phyloP scores from a whole-genome alignment of 2,797 vertebrate genomes.

The Semotilus atromaculatus region DNA sequence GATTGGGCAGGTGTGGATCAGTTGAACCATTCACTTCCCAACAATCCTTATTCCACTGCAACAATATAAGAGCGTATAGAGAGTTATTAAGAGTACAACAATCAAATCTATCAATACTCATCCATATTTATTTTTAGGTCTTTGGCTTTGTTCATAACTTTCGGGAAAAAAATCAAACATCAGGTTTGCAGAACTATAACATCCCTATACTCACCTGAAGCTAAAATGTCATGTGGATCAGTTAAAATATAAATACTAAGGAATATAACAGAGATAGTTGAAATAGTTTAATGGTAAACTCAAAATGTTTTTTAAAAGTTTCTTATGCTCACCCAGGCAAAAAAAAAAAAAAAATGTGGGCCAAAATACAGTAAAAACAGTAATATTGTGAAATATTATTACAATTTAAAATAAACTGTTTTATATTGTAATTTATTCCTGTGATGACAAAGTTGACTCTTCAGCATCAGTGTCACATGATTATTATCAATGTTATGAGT shows the following conservation, averaged over 20 bases:
- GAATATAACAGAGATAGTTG: not conserved
- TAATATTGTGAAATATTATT: not conserved
- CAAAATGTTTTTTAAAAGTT: not conserved
- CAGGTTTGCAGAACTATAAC: not conserved
- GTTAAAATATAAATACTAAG: not conserved
- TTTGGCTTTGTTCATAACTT: not conserved
- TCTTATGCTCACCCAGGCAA: not conserved
- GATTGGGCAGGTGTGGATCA: slow-evolving; percentile 59
- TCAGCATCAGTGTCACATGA: not conserved
- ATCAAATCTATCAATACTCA: not conserved
- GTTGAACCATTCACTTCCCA: slow-evolving; percentile 60
- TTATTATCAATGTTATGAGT: not conserved
- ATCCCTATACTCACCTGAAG: not conserved
- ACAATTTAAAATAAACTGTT: not conserved
- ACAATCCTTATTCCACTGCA: slow-evolving; percentile 57
- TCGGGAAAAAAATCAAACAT: not conserved
- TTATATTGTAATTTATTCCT: not conserved
- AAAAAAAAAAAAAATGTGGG: too few species aligned
- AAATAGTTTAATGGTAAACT: not conserved
- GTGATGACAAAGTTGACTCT: not conserved
- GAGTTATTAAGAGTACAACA: not conserved
- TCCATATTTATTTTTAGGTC: not conserved
- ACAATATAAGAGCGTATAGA: not conserved
- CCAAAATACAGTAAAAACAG: not conserved
- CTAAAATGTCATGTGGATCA: not conserved